Percentiles rank a stretch among this genome's conserved stretches.
Evolutionary conservation across 2,113 vertebrate genomes (phyloP).

Genomic region (Heterocephalus glaber): DNA sequence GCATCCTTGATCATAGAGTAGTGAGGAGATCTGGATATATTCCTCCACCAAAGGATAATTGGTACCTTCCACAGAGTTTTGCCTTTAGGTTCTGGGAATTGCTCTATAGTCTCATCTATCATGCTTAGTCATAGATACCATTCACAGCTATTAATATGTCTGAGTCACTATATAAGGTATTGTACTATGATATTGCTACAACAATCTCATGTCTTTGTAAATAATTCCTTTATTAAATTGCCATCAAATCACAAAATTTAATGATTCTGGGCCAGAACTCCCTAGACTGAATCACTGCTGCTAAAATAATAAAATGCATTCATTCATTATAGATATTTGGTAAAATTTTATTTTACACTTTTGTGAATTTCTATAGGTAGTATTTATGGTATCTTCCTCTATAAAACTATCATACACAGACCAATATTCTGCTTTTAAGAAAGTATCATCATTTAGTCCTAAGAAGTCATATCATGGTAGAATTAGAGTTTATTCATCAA

Average conservation of each 20-base stretch:
- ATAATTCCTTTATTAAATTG: not conserved
- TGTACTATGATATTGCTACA: not conserved
- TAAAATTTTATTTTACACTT: not conserved
- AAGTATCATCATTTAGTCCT: not conserved
- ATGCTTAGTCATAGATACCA: not conserved
- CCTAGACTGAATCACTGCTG: not conserved
- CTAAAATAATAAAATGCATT: not conserved
- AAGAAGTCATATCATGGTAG: not conserved
- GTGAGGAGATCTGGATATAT: not conserved
- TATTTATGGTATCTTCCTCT: not conserved
- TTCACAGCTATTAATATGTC: not conserved
- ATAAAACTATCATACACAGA: not conserved
- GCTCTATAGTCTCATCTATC: not conserved
- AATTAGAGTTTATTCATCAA: not conserved
- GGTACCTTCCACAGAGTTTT: not conserved
- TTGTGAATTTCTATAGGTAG: not conserved
- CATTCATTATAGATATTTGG: not conserved
- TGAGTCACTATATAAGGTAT: not conserved
- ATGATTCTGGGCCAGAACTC: not conserved
- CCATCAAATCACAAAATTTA: not conserved
- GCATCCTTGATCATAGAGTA: not conserved
- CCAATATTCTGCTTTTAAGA: not conserved
- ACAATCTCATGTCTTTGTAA: not conserved
- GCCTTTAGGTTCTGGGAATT: not conserved
- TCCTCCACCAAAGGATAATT: not conserved